Conservation (phyloP, 1,140 invertebrate genomes). For the Drosophila eugracilis region DNA sequence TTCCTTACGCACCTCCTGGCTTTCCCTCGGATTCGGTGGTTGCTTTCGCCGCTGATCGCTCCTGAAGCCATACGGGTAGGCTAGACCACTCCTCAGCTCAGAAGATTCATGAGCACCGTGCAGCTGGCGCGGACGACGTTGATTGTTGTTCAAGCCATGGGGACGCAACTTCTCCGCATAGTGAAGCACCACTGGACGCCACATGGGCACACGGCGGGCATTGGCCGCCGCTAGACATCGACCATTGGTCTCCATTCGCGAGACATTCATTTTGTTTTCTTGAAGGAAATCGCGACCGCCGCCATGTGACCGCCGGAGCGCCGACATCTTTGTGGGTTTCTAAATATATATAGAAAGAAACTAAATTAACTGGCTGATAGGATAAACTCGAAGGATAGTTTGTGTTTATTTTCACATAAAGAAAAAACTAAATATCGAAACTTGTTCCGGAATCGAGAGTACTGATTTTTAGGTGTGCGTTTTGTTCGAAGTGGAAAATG, state of each 20-base stretch:
- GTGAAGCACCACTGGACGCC: slow-evolving; percentile 41
- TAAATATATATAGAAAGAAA: neutral
- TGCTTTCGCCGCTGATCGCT: neutral
- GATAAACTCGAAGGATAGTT: neutral
- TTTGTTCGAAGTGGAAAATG: slow-evolving; percentile 19
- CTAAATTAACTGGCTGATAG: neutral
- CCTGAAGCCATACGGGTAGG: slow-evolving; percentile 7
- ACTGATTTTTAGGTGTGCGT: slow-evolving; percentile 28
- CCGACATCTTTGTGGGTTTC: neutral
- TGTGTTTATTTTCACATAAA: neutral
- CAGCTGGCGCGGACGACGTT: neutral
- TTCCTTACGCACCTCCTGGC: neutral
- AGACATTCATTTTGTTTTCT: slow-evolving; percentile 33
- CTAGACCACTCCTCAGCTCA: slow-evolving; percentile 22
- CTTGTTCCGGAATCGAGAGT: slow-evolving; percentile 4
- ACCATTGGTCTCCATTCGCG: slow-evolving; percentile 24
- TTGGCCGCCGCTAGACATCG: slow-evolving; percentile 13
- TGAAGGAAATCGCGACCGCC: slow-evolving; percentile 39
- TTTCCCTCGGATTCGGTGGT: neutral
- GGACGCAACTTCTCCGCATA: slow-evolving; percentile 37
- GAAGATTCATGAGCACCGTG: neutral
- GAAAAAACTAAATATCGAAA: neutral
- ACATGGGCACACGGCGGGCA: slow-evolving; percentile 23
- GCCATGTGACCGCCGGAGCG: slow-evolving; percentile 18
- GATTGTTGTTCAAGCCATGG: neutral